These are phyloP conservation scores for Falco biarmicus DNA, from an alignment of 2,797 vertebrate genomes.

Conservation along the genomic window DNA sequence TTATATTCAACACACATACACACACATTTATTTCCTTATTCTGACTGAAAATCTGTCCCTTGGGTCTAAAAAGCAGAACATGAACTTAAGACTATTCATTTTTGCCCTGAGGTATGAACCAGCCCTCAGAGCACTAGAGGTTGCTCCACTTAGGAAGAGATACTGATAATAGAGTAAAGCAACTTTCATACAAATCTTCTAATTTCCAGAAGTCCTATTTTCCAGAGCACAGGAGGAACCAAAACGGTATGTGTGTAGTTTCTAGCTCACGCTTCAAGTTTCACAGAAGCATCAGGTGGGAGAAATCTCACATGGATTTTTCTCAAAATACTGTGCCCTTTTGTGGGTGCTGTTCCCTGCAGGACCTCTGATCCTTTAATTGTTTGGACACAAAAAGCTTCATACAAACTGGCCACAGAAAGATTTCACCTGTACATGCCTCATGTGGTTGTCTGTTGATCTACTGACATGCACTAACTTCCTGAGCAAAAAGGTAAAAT, in stretches of 20 bases:
- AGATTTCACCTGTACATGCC: background rate
- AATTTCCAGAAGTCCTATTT: background rate
- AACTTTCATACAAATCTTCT: background rate
- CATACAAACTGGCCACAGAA: background rate
- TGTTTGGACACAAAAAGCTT: background rate
- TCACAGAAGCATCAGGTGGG: background rate
- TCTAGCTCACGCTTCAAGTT: background rate
- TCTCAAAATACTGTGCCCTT: background rate
- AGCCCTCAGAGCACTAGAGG: background rate
- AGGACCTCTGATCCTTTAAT: background rate
- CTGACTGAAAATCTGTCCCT: conserved; percentile 18
- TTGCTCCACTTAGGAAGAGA: background rate
- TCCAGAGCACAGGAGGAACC: background rate
- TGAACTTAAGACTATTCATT: background rate
- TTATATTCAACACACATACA: background rate
- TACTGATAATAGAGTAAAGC: background rate
- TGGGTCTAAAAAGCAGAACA: background rate
- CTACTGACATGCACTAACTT: background rate
- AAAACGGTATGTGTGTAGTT: background rate
- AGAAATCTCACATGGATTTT: background rate
- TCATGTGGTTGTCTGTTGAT: background rate
- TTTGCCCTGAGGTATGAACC: background rate
- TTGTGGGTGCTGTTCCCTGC: background rate
- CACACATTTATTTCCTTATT: conserved; percentile 5
- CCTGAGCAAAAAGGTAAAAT: background rate